Evolutionary conservation across 1,140 invertebrate species (phyloP).

Genomic region (Lysiphlebus fabarum): DNA sequence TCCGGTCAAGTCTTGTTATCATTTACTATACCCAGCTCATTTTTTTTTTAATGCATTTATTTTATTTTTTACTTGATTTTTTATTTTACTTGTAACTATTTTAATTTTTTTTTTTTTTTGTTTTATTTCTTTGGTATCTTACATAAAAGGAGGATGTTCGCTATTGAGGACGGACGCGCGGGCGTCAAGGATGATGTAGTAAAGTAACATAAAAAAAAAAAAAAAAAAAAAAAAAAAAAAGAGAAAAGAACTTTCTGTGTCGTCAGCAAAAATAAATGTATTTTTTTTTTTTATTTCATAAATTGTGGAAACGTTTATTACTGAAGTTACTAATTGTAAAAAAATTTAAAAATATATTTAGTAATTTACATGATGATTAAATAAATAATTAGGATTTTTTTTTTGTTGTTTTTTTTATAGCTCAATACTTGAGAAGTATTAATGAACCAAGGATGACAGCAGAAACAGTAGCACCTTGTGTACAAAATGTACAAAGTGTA

Average conservation of each 20-base stretch:
- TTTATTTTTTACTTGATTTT: not conserved
- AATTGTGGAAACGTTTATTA: no score
- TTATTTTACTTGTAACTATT: not conserved
- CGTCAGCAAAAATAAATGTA: not conserved
- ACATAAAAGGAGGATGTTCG: constrained; percentile 8
- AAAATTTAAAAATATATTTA: no score
- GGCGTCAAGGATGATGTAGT: no score
- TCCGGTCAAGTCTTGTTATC: not conserved
- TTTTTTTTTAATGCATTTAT: constrained; percentile 3
- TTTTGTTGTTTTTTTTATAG: constrained; percentile 53
- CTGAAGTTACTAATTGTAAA: no score
- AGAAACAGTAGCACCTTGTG: constrained; percentile 59
- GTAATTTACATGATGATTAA: no score
- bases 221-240: no score
- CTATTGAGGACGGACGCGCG: no score
- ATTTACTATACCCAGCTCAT: not conserved
- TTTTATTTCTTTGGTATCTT: constrained; percentile 1
- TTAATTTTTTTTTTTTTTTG: not conserved
- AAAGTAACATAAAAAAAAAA: no score
- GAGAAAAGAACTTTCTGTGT: not conserved
- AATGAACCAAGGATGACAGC: constrained; percentile 72
- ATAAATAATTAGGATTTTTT: no score
- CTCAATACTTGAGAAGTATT: constrained; percentile 75
- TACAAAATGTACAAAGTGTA: constrained; percentile 53
- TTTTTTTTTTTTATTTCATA: not conserved